Evolutionary conservation across 2,888 invertebrate genomes (phyloP).

Genomic region (Sphinx pinastri): DNA sequence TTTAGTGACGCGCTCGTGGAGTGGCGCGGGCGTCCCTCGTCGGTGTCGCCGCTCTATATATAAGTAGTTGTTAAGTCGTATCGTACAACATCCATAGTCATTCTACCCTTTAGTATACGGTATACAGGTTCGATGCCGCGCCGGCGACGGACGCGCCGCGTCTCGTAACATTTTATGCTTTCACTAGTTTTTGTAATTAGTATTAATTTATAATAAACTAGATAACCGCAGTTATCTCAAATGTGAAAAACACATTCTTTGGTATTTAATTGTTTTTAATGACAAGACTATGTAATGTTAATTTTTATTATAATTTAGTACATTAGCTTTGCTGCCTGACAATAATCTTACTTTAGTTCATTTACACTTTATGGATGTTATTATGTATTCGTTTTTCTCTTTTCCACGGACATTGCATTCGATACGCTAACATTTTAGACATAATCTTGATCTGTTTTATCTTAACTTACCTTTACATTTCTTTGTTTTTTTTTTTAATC

Average conservation of each 20-base stretch:
- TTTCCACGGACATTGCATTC: constrained; percentile 52
- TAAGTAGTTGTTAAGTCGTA: constrained; percentile 60
- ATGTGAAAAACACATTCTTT: constrained; percentile 37
- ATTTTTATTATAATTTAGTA: constrained; percentile 56
- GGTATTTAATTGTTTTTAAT: constrained; percentile 46
- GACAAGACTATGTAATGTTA: constrained; percentile 64
- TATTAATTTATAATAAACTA: constrained; percentile 58
- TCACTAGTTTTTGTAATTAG: constrained; percentile 51
- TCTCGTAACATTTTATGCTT: constrained; percentile 39
- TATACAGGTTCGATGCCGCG: constrained; percentile 34
- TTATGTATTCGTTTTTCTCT: constrained; percentile 47
- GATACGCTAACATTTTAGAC: constrained; percentile 40
- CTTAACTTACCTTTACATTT: constrained; percentile 25
- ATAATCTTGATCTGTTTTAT: constrained; percentile 13
- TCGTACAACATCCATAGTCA: constrained; percentile 65
- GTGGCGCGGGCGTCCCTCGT: not conserved
- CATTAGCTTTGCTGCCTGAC: constrained; percentile 72
- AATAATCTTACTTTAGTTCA: constrained; percentile 66
- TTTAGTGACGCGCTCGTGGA: not conserved
- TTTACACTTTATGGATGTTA: constrained; percentile 55
- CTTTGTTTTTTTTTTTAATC: constrained; percentile 30
- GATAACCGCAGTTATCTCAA: constrained; percentile 53
- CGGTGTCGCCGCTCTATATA: constrained; percentile 41
- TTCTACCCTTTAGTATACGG: constrained; percentile 44
- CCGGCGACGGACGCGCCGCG: constrained; percentile 26